These are phyloP conservation scores for Thalassarche chlororhynchos DNA, from an alignment of 2,113 vertebrate genomes.

Conservation along the genomic window DNA sequence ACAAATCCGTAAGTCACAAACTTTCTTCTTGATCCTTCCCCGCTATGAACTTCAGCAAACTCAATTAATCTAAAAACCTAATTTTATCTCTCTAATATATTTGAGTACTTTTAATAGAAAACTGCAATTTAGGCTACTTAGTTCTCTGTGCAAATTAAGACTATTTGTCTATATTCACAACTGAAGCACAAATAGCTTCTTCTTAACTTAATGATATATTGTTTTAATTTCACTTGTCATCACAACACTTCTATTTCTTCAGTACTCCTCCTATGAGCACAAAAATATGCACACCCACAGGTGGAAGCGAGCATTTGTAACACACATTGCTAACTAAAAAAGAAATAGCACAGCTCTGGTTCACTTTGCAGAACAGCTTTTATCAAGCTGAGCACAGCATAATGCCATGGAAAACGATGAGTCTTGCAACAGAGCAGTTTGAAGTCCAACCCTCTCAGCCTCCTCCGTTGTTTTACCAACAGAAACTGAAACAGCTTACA, in stretches of 20 bases:
- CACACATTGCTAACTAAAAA: not conserved
- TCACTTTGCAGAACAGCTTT: not conserved
- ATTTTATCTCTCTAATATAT: constrained; percentile 6
- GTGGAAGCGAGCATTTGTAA: not conserved
- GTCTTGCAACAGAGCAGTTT: not conserved
- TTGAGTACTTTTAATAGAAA: constrained; percentile 53
- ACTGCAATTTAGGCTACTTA: constrained; percentile 30
- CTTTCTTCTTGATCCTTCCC: not conserved
- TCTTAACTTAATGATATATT: not conserved
- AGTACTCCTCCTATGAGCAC: not conserved
- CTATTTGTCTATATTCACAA: not conserved
- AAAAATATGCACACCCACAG: not conserved
- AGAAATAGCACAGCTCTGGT: not conserved
- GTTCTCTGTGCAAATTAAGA: constrained; percentile 5
- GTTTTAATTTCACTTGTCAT: constrained; percentile 36
- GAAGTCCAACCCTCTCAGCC: not conserved
- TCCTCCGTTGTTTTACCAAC: not conserved
- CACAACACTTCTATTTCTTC: constrained; percentile 8
- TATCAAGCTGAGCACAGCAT: not conserved
- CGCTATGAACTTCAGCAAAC: not conserved
- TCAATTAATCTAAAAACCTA: not conserved
- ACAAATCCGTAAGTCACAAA: not conserved
- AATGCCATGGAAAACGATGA: not conserved
- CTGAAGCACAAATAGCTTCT: not conserved
- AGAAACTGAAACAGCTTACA: not conserved